Evolutionary conservation across 1,140 invertebrate genomes (phyloP).

Genomic region (Drosophila arizonae): DNA sequence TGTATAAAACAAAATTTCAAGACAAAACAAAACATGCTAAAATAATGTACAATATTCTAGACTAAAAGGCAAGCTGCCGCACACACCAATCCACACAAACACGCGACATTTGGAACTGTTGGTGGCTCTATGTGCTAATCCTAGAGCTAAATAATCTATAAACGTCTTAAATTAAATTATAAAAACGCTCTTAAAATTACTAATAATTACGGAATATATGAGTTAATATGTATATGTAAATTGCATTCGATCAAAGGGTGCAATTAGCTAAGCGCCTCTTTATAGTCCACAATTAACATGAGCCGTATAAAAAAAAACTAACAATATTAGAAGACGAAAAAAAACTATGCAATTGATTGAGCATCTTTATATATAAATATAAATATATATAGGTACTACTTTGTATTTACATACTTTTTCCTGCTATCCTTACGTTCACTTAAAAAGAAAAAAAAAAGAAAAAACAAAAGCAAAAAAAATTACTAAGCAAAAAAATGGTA

Average conservation of each 20-base stretch:
- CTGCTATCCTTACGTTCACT: slow-evolving; percentile 75
- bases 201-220: slow-evolving; percentile 77
- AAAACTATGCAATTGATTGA: slow-evolving; percentile 40
- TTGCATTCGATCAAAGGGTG: slow-evolving; percentile 44
- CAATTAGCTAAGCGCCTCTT: slow-evolving; percentile 56
- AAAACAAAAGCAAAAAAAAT: slow-evolving; percentile 55
- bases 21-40: slow-evolving; percentile 22
- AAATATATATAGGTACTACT: slow-evolving; percentile 42
- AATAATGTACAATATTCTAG: slow-evolving; percentile 42
- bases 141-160: slow-evolving; percentile 37
- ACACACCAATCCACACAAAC: slow-evolving; percentile 4
- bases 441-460: slow-evolving; percentile 48
- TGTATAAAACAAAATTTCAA: slow-evolving; percentile 32
- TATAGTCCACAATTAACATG: slow-evolving; percentile 45
- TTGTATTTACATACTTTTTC: slow-evolving; percentile 72
- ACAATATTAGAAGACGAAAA: slow-evolving; percentile 19
- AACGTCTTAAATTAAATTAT: slow-evolving; percentile 42
- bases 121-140: slow-evolving; percentile 35
- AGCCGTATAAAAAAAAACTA: slow-evolving; percentile 12
- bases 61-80: slow-evolving; percentile 21
- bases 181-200: slow-evolving; percentile 74
- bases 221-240: slow-evolving; percentile 59
- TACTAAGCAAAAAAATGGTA: slow-evolving; percentile 77
- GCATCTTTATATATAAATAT: slow-evolving; percentile 36
- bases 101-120: slow-evolving; percentile 37